A percentile compares a stretch with the other conserved stretches of the same genome.
Evolutionary conservation across 2,797 vertebrate species (phyloP).

Genomic region (Danio kyathit): DNA sequence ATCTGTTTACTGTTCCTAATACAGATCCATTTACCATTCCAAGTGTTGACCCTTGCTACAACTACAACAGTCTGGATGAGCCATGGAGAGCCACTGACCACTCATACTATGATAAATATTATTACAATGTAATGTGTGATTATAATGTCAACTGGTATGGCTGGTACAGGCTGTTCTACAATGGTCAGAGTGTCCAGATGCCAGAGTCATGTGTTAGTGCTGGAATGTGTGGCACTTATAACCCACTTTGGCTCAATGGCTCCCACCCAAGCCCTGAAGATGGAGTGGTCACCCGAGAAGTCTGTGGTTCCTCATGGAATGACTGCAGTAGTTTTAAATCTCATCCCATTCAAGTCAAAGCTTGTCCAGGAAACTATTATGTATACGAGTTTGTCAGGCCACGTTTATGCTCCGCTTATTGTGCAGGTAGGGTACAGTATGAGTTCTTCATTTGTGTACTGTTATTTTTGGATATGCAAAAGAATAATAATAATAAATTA

Average conservation of each 20-base stretch:
- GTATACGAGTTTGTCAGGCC: conserved; percentile 32
- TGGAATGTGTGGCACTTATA: not conserved
- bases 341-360: conserved; percentile 43
- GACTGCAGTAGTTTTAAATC: not conserved
- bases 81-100: not conserved
- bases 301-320: not conserved
- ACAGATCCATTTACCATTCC: not conserved
- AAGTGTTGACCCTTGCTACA: conserved; percentile 1
- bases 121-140: not conserved
- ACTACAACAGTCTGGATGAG: conserved; percentile 21
- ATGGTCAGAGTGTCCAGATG: conserved; percentile 33
- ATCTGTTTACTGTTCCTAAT: not conserved
- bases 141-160: conserved; percentile 27
- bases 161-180: conserved; percentile 38
- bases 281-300: conserved; percentile 29
- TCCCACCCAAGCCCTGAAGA: conserved; percentile 37
- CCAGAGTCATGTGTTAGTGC: conserved; percentile 24
- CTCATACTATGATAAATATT: not conserved
- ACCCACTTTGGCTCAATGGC: conserved; percentile 19
- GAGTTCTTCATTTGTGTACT: no score
- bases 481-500: no score
- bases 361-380: conserved; percentile 36
- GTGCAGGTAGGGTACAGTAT: conserved; percentile 20
- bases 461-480: no score
- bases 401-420: not conserved